Conservation (phyloP, 2,888 invertebrate genomes). For the Petrolisthes cinctipes region DNA sequence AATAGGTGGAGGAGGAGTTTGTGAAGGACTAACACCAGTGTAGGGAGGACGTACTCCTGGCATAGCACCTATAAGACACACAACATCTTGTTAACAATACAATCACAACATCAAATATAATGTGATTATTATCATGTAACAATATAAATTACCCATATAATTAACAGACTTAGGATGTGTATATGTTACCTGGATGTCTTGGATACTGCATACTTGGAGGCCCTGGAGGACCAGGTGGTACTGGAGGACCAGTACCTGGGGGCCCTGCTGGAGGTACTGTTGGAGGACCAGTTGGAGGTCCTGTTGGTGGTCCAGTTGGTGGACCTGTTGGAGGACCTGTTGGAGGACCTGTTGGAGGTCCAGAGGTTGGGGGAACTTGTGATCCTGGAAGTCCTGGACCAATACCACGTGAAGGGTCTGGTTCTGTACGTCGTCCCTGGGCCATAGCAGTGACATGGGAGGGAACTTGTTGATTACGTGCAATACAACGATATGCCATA, state of each 20-base stretch:
- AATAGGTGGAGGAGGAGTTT: slow-evolving; percentile 52
- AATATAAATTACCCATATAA: no score
- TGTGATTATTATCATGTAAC: no score
- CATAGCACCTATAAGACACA: slow-evolving; percentile 34
- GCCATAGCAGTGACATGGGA: slow-evolving; percentile 80
- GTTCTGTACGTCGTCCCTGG: slow-evolving; percentile 74
- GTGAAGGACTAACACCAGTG: slow-evolving; percentile 60
- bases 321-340: slow-evolving; percentile 67
- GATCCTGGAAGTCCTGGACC: slow-evolving; percentile 67
- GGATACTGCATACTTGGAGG: slow-evolving; percentile 53
- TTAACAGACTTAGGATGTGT: no score
- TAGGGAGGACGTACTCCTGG: slow-evolving; percentile 49
- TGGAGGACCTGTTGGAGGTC: slow-evolving; percentile 63
- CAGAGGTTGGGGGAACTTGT: slow-evolving; percentile 51
- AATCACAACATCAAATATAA: no score
- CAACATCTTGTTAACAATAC: not conserved
- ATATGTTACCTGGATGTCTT: no score
- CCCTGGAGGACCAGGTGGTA: slow-evolving; percentile 46
- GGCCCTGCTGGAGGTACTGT: slow-evolving; percentile 37
- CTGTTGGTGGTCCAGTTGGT: slow-evolving; percentile 68
- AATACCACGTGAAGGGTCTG: slow-evolving; percentile 68
- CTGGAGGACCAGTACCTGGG: slow-evolving; percentile 41
- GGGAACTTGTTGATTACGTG: slow-evolving; percentile 91
- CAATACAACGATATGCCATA: slow-evolving; percentile 87
- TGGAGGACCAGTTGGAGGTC: slow-evolving; percentile 65